Evolutionary conservation across 2,113 vertebrate species (phyloP).

Genomic region (Eptatretus burgeri): DNA sequence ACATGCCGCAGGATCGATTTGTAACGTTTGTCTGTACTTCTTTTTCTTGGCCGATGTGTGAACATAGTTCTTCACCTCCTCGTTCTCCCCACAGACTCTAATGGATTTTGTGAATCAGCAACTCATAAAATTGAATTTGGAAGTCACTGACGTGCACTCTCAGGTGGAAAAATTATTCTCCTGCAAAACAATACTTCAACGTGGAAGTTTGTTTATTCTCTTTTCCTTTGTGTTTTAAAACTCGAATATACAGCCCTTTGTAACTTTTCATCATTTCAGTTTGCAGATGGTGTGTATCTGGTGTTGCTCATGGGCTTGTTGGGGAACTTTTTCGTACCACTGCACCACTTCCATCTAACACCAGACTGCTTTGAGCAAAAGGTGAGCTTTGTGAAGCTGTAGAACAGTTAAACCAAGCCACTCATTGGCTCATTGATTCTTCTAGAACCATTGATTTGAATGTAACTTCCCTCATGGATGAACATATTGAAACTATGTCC

Average conservation of each 20-base stretch:
- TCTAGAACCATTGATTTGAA: too few species aligned
- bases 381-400: constrained; percentile 17
- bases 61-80: too few species aligned
- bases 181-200: not conserved
- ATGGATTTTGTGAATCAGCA: constrained; percentile 58
- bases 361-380: constrained; percentile 85
- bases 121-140: constrained; percentile 46
- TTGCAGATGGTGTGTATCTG: constrained; percentile 86
- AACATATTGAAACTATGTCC: too few species aligned
- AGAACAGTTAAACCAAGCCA: rapidly evolving
- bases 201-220: not conserved
- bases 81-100: constrained; percentile 21
- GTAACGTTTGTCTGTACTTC: not conserved
- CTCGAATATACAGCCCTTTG: not conserved
- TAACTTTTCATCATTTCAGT: constrained; percentile 19
- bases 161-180: constrained; percentile 16
- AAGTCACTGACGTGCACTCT: constrained; percentile 41
- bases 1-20: not conserved
- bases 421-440: not conserved
- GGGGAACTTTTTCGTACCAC: constrained; percentile 69
- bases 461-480: too few species aligned
- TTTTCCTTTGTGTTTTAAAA: not conserved
- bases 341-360: constrained; percentile 71
- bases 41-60: too few species aligned
- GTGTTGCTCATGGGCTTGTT: constrained; percentile 72